Conservation (phyloP, 2,888 invertebrate species). For the Drosophila borborema region DNA sequence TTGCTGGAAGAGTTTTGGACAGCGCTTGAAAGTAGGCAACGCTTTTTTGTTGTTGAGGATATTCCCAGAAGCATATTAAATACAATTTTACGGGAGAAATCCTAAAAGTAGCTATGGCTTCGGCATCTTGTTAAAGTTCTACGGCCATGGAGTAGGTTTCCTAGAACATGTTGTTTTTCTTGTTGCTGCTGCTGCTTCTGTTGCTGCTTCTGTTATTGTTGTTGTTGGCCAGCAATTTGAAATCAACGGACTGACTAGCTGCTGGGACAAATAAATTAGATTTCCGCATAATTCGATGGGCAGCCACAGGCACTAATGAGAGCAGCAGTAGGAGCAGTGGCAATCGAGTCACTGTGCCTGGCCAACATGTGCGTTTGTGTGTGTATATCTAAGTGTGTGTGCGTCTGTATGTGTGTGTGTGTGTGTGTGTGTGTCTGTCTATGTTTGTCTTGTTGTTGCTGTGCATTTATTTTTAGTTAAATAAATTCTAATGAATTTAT, state of each 20-base stretch:
- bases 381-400: background rate
- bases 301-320: constrained; percentile 66
- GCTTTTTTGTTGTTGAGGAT: constrained; percentile 4
- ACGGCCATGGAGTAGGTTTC: constrained; percentile 26
- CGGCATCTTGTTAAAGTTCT: constrained; percentile 25
- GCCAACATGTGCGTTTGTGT: constrained; percentile 1
- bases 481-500: constrained; percentile 72
- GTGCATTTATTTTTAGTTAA: constrained; percentile 63
- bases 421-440: constrained; percentile 7
- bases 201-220: constrained; percentile 17
- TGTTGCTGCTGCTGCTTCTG: background rate
- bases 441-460: constrained; percentile 20
- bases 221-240: constrained; percentile 46
- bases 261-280: constrained; percentile 61
- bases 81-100: constrained; percentile 8
- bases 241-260: constrained; percentile 47
- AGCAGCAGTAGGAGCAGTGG: constrained; percentile 31
- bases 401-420: background rate
- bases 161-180: constrained; percentile 27
- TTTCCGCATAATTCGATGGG: constrained; percentile 64
- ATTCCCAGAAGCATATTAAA: constrained; percentile 18
- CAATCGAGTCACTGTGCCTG: constrained; percentile 1
- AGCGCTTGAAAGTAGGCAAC: constrained; percentile 16
- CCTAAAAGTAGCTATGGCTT: constrained; percentile 29
- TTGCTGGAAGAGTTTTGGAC: constrained; percentile 11